Evolutionary conservation across 2,888 invertebrate species (phyloP), one percentile per base, ranked within the genome.

Genomic region (Priocnemis perturbator): DNA sequence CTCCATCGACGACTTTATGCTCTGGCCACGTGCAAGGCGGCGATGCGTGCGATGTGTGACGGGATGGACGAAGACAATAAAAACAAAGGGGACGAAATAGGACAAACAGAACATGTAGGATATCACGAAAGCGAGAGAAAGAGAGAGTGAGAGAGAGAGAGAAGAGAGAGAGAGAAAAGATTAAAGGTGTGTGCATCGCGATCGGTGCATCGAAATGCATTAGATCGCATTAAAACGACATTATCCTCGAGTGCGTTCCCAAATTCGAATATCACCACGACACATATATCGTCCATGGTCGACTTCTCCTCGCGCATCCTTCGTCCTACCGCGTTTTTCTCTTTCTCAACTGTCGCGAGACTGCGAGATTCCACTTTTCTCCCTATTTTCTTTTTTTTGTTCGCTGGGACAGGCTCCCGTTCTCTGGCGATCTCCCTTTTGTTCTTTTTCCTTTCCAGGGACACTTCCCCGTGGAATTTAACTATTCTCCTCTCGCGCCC

Each of bases 251-350:
- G 37, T 37, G 37, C 37, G 37, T 11, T 37, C 11, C 7, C 37
- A 9, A 37, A 37, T 37, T 37, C 37, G 14, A 37, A 37, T 37
- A 37, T 37, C 37, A 9, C 37, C 37, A 37, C 37, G 37, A 37
- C 11, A 37, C 37, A 37, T 37, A 37, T 37, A 37, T 73, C 52
- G 17, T 67, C 73, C 47, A 64, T 71, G 48, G 50, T 48, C 26
- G 56, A 48, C 60, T 56, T 45, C 64, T 71, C 65, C 30, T 66
- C 1, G 50, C 17, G 50, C 5, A 11, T 20, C n/a, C 17, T n/a
- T 50, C 50, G 50, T 17, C 17, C 3, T 2, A 3, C 9, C 17
- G 7, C 17, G 47, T 47, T 17, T 47, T 47, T 17, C 17, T 20
- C n/a, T 7, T 30, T 15, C 2, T 57, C 17, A 5, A 19, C 17